phyloP scores from a whole-genome alignment of 2,888 invertebrate genomes.

The Eupelmus urozonus region DNA sequence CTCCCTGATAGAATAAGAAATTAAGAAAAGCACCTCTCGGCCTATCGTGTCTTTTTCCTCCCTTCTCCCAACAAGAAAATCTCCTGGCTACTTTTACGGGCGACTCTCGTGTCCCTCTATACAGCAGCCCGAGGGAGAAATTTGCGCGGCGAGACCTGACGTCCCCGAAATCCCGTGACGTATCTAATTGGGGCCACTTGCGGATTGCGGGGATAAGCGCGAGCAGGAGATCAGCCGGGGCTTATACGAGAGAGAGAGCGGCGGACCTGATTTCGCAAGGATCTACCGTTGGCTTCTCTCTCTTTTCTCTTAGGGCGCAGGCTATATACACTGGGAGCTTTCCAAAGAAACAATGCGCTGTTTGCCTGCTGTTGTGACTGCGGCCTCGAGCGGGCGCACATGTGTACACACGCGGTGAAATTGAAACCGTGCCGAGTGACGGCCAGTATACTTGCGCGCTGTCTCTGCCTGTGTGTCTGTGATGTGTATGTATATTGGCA shows the following conservation, averaged over 20 bases:
- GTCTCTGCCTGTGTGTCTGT: too few species aligned
- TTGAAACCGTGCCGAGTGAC: too few species aligned
- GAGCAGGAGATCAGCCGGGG: conserved; percentile 72
- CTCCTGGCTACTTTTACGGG: conserved; percentile 22
- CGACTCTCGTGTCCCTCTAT: not conserved
- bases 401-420: too few species aligned
- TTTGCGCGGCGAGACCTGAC: conserved; percentile 67
- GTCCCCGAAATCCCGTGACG: conserved; percentile 75
- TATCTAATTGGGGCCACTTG: conserved; percentile 77
- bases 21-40: conserved; percentile 30
- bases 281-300: conserved; percentile 56
- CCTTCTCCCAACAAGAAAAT: not conserved
- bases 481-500: too few species aligned
- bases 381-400: too few species aligned
- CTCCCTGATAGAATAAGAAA: conserved; percentile 55
- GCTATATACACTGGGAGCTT: not conserved
- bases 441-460: too few species aligned
- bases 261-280: conserved; percentile 59
- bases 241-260: conserved; percentile 64
- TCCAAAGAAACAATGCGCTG: too few species aligned
- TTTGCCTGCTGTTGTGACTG: too few species aligned
- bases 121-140: conserved; percentile 66
- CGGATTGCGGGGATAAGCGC: conserved; percentile 57
- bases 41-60: conserved; percentile 34
- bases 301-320: not conserved